A percentile compares a stretch with the other conserved stretches of the same genome.
Conservation (phyloP, 2,888 invertebrate species). For the Elysia crispata region DNA sequence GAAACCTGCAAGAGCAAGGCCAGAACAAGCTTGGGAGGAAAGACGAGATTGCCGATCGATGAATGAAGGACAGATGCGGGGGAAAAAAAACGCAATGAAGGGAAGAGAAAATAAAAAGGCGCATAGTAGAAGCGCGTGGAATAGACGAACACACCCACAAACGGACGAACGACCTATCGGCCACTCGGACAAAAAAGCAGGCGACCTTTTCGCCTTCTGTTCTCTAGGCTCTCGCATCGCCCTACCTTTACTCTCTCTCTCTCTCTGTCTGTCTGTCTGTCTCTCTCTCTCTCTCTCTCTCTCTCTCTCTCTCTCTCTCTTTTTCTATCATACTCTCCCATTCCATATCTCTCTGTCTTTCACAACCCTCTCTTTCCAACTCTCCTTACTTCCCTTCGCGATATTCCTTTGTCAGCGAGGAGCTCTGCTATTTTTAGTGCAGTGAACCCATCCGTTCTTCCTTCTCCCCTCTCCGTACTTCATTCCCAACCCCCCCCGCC, state of each 20-base stretch:
- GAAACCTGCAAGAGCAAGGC: neutral
- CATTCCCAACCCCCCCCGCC: neutral
- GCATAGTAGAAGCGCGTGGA: neutral
- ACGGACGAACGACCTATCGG: neutral
- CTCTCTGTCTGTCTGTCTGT: conserved; percentile 30
- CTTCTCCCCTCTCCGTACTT: neutral
- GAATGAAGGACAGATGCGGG: neutral
- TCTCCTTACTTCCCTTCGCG: neutral
- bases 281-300: conserved; percentile 10
- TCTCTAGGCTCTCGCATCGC: neutral
- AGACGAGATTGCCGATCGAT: neutral
- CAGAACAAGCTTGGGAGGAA: neutral
- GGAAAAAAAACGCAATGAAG: neutral
- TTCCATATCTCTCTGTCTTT: neutral
- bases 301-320: neutral
- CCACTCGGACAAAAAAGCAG: neutral
- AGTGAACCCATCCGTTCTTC: neutral
- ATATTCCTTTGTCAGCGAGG: neutral
- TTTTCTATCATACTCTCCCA: too few relatives aligned
- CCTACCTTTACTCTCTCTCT: neutral
- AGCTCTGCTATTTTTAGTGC: neutral
- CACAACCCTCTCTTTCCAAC: neutral
- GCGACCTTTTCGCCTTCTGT: neutral
- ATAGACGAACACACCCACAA: neutral
- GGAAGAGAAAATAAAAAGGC: neutral